phyloP scores from a whole-genome alignment of 2,797 vertebrate species.

The Alectoris magna region DNA sequence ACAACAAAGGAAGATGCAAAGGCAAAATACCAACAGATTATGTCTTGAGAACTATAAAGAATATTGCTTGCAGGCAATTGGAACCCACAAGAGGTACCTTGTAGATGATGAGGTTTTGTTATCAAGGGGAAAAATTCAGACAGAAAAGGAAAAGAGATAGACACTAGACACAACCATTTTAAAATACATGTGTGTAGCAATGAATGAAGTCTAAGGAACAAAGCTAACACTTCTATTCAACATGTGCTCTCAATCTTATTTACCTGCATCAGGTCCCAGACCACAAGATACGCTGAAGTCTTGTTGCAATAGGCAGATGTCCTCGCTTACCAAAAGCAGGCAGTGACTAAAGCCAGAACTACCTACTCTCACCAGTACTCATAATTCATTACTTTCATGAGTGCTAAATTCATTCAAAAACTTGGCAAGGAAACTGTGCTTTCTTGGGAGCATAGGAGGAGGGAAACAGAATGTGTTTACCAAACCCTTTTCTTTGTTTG shows the following conservation, averaged over 20 bases:
- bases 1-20: conserved; percentile 37
- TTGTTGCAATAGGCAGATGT: neutral
- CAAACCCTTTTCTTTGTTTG: neutral
- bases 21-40: conserved; percentile 11
- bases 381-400: neutral
- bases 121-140: neutral
- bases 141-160: neutral
- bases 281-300: neutral
- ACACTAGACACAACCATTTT: neutral
- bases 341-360: neutral
- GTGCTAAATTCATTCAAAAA: neutral
- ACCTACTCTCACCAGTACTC: neutral
- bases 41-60: conserved; percentile 3
- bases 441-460: fast-evolving
- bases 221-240: neutral
- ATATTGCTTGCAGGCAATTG: neutral
- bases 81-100: neutral
- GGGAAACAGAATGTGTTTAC: neutral
- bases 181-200: neutral
- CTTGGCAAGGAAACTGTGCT: neutral
- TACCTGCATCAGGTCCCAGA: neutral
- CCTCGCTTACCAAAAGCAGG: neutral
- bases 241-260: neutral
- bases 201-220: neutral
- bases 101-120: neutral